Base-by-base conservation (phyloP, 2,113 vertebrate species). In the Symphodus melops region DNA sequence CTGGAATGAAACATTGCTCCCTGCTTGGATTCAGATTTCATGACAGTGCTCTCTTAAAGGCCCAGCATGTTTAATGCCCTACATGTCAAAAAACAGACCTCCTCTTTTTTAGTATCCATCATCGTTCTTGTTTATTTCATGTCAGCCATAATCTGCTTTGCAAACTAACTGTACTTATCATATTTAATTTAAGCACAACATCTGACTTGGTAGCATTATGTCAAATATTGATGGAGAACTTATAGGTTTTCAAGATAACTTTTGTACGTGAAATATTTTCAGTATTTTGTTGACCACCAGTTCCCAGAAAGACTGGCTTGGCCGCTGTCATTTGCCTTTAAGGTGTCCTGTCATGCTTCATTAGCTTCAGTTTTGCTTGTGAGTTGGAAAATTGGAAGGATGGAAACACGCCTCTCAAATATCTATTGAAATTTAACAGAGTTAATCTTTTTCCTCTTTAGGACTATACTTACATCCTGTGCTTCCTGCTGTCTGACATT, bases 1-100 rank as follows among this genome's bases (percentile, higher is more conserved):
- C 41, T 79, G 67, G 71, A 83, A 89, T 84, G 59, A 76, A 81
- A 75, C 62, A 55, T 62, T 77, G 68, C 75, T 78, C 55, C 37
- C 14, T 61, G 78, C 62, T 67, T 19, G 62, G 88, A 82, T 59
- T 94, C 92, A 85, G 49, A 88, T 94, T 93, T 93, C 92, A 91
- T 75, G 51, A 82, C 49, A 20, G 75, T 68, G 41, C 48, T 71
- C 64, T 87, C 65, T 90, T 92, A 92, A 93, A 93, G 88, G 65
- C n/a, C 77, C 81, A 82, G 79, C 75, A 46, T 37, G 37, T 44
- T 63, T 21, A 53, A 9, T 53, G 48, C 10, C 16, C 39, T n/a
- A 37, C 21, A 23, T n/a, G 62, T 52, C 11, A 33, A 49, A 59
- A 60, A 60, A n/a, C 28, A 42, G n/a, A 53, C 2, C 13, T 55